Base-by-base conservation (phyloP, 2,113 vertebrate genomes). In the Chloropsis cyanopogon region DNA sequence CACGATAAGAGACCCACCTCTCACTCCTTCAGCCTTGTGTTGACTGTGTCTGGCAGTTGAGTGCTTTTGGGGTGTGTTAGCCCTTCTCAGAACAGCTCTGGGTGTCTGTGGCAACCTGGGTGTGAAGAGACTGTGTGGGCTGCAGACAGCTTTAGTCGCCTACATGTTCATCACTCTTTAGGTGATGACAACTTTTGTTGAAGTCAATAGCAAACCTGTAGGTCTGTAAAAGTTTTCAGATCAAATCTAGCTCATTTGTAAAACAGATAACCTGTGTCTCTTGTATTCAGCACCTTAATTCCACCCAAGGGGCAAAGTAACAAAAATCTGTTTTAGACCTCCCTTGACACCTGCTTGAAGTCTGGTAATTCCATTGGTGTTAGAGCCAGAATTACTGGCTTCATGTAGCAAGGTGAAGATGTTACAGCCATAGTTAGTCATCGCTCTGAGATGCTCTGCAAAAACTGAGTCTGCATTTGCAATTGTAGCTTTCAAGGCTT, bases 121-220 rank as follows among this genome's bases (percentile, higher is more conserved):
- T 82, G 91, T 86, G 88, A 93, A 95, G 60, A 96, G 68, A 78
- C 56, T 75, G 19, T 80, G 93, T 86, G 44, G 53, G 71, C 0
- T 92, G 91, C 82, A 88, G 88, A 71, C 83, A 91, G 76, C 52
- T 95, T 86, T 92, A 75, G 39, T 86, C 6, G 12, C 88, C 76
- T 83, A 83, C 92, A 11, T 2, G 2, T 75, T 95, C 86, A 44
- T 81, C 86, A 52, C 79, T 59, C 25, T 72, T 66, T 68, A 49
- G 80, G 71, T 86, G 94, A 21, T 94, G 94, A 92, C 47, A 78
- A 78, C 14, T 90, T 88, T 31, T 86, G 54, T 7, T 90, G 80
- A 80, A 96, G 68, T 54, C 21, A 63, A 42, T 77, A 73, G 54
- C 57, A 90, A 83, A 94, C 42, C 39, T 73, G 37, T 22, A 86